Conservation (phyloP, 2,113 vertebrate genomes). For the Eidolon helvum region DNA sequence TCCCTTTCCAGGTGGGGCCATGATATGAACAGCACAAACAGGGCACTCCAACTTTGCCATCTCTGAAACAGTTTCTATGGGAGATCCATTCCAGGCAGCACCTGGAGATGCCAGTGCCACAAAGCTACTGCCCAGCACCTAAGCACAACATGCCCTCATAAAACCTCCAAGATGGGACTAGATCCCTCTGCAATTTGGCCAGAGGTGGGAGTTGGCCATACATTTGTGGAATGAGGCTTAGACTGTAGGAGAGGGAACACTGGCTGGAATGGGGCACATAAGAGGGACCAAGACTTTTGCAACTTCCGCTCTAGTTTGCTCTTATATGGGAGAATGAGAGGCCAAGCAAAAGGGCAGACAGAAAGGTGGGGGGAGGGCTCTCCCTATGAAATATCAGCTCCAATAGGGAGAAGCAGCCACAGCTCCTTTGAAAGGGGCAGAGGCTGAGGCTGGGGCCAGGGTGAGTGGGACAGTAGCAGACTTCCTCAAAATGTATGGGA, state of each 20-base stretch:
- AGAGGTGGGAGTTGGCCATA: not conserved
- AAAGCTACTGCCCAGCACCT: not conserved
- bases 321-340: fast-evolving
- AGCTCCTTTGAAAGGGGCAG: not conserved
- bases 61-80: not conserved
- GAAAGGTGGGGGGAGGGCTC: not conserved
- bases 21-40: not conserved
- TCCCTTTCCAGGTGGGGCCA: not conserved
- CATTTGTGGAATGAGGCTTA: not conserved
- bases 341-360: too few species aligned
- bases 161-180: not conserved
- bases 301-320: not conserved
- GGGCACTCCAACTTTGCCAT: not conserved
- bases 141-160: not conserved
- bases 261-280: not conserved
- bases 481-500: not conserved
- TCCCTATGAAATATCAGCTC: not conserved
- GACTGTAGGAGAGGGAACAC: fast-evolving
- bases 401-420: not conserved
- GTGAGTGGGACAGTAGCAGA: not conserved
- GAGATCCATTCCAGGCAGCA: not conserved
- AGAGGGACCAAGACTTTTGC: not conserved
- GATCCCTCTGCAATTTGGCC: not conserved
- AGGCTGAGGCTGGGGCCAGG: not conserved
- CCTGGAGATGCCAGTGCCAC: not conserved